Evolutionary conservation across 2,888 invertebrate species (phyloP).

Genomic region (Metalampra italica): DNA sequence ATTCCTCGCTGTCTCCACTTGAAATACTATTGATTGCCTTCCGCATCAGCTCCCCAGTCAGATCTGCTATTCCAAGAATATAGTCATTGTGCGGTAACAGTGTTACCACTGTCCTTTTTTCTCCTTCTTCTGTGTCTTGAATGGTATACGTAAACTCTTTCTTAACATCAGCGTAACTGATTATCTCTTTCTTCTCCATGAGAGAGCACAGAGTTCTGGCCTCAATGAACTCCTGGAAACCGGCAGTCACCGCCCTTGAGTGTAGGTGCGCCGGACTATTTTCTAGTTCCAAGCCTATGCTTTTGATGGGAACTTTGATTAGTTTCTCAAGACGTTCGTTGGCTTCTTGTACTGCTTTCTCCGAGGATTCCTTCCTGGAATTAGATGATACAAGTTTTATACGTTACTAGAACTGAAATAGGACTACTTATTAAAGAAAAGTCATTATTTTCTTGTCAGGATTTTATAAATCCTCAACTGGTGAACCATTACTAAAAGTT

Average conservation of each 20-base stretch:
- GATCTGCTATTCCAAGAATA: conserved; percentile 89
- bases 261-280: conserved; percentile 81
- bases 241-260: conserved; percentile 57
- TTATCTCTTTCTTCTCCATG: conserved; percentile 78
- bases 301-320: conserved; percentile 64
- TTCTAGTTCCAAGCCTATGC: conserved; percentile 86
- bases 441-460: too few relatives aligned
- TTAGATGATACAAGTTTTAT: not conserved
- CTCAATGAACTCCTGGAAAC: conserved; percentile 90
- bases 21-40: conserved; percentile 90
- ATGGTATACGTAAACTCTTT: conserved; percentile 66
- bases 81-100: conserved; percentile 73
- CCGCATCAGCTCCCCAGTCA: conserved; percentile 95
- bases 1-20: conserved; percentile 84
- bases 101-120: conserved; percentile 40
- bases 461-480: too few relatives aligned
- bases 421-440: too few relatives aligned
- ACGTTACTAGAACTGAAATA: too few relatives aligned
- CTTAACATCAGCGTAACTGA: conserved; percentile 79
- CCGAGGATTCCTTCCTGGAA: conserved; percentile 54
- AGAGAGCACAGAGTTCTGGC: conserved; percentile 88
- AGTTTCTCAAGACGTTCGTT: conserved; percentile 82
- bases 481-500: too few relatives aligned
- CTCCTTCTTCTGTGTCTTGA: conserved; percentile 22
- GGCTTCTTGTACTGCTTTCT: conserved; percentile 68